These are phyloP conservation scores for Semnopithecus entellus DNA, from an alignment of 2,113 vertebrate genomes.

Conservation along the genomic window DNA sequence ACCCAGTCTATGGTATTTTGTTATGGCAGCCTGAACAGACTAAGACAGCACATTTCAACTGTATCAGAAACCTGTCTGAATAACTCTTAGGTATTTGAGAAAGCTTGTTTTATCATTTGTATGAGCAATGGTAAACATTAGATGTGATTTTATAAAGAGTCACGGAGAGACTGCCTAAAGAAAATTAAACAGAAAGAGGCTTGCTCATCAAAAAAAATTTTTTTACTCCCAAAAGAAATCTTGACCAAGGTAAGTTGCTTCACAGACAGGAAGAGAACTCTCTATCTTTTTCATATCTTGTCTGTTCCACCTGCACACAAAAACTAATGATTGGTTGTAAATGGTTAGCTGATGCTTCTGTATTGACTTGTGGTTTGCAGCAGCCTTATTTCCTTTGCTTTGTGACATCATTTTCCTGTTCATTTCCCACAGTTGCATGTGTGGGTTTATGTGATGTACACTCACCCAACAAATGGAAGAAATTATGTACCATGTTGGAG, in stretches of 20 bases:
- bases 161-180: constrained; percentile 35
- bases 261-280: constrained; percentile 5
- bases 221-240: background rate
- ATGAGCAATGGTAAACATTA: background rate
- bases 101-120: background rate
- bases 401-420: constrained; percentile 77
- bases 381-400: constrained; percentile 67
- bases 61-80: background rate
- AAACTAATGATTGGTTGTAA: constrained; percentile 57
- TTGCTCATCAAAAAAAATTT: background rate
- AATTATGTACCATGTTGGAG: constrained; percentile 62
- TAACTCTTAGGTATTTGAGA: background rate
- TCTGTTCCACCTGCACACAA: constrained; percentile 52
- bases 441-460: constrained; percentile 70
- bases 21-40: background rate
- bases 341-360: constrained; percentile 65
- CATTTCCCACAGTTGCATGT: constrained; percentile 69
- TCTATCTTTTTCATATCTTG: constrained; percentile 40
- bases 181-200: background rate
- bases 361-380: constrained; percentile 74
- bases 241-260: background rate
- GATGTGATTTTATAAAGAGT: constrained; percentile 28
- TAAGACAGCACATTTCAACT: background rate
- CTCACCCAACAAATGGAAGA: constrained; percentile 74
- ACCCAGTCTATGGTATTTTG: background rate